Percentiles rank a stretch among this genome's conserved stretches.
Conservation (phyloP, 2,888 invertebrate genomes). For the Hydropsyche betteni region DNA sequence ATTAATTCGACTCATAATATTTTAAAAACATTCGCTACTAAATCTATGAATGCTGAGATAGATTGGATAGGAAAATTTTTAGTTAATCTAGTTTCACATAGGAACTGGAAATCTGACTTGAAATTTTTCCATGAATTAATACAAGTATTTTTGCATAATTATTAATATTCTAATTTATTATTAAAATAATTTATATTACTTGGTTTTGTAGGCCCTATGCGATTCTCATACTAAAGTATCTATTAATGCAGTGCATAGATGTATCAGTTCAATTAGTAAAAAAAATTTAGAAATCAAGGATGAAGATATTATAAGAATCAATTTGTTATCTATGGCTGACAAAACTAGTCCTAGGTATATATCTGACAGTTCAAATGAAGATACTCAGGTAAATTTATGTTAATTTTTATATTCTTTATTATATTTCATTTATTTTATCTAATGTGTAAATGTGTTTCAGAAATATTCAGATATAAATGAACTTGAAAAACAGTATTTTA, state of each 20-base stretch:
- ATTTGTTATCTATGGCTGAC: not conserved
- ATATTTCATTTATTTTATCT: slow-evolving; percentile 14
- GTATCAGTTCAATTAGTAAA: slow-evolving; percentile 38
- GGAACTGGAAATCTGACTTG: slow-evolving; percentile 60
- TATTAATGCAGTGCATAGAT: slow-evolving; percentile 50
- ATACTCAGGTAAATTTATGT: no score
- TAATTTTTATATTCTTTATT: slow-evolving; percentile 9
- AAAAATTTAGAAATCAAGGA: not conserved
- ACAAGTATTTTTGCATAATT: no score
- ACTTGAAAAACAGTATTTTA: slow-evolving; percentile 70
- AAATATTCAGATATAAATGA: slow-evolving; percentile 71
- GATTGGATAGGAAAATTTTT: slow-evolving; percentile 70
- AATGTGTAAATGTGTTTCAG: slow-evolving; percentile 55
- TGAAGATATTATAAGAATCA: not conserved
- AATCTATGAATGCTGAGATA: slow-evolving; percentile 60
- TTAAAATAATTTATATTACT: not conserved
- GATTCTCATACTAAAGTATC: slow-evolving; percentile 53
- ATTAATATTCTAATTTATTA: no score
- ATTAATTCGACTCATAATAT: slow-evolving; percentile 61
- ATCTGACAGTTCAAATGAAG: no score
- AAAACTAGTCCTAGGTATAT: no score
- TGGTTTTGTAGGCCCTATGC: slow-evolving; percentile 52
- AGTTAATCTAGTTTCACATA: slow-evolving; percentile 61
- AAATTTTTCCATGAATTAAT: slow-evolving; percentile 60
- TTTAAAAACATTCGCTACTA: slow-evolving; percentile 62